Conservation (phyloP, 1,140 invertebrate genomes). For the Leptoteleia sp. region DNA sequence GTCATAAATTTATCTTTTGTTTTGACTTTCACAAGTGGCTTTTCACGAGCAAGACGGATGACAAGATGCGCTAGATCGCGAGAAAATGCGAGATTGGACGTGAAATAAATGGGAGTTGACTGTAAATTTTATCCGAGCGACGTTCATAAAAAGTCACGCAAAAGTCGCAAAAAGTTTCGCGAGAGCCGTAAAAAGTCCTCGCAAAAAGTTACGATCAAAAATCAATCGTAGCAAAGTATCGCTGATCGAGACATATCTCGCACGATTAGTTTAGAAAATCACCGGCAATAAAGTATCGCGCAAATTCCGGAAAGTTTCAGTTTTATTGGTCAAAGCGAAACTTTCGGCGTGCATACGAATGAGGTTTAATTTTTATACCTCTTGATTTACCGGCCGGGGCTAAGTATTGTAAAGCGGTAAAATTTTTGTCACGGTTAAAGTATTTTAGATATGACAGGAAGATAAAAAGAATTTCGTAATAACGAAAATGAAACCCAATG, state of each 20-base stretch:
- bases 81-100: conserved; percentile 2
- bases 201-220: conserved; percentile 41
- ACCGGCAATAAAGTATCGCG: conserved; percentile 23
- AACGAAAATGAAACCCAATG: no score
- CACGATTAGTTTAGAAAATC: conserved; percentile 50
- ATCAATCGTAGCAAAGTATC: conserved; percentile 42
- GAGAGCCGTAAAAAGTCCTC: conserved; percentile 17
- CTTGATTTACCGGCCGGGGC: no score
- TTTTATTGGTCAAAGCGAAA: no score
- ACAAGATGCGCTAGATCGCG: conserved; percentile 12
- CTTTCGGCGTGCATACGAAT: no score
- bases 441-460: no score
- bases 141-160: conserved; percentile 29
- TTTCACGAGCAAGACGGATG: conserved; percentile 5
- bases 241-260: conserved; percentile 41
- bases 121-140: conserved; percentile 23
- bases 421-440: no score
- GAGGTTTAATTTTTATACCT: no score
- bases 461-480: no score
- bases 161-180: conserved; percentile 35
- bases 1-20: conserved; percentile 6
- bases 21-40: conserved; percentile 1
- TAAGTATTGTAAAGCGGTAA: no score
- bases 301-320: conserved; percentile 33
- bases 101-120: conserved; percentile 33